Evolutionary conservation across 1,140 invertebrate species (phyloP).

Genomic region (Micrasema minimum): DNA sequence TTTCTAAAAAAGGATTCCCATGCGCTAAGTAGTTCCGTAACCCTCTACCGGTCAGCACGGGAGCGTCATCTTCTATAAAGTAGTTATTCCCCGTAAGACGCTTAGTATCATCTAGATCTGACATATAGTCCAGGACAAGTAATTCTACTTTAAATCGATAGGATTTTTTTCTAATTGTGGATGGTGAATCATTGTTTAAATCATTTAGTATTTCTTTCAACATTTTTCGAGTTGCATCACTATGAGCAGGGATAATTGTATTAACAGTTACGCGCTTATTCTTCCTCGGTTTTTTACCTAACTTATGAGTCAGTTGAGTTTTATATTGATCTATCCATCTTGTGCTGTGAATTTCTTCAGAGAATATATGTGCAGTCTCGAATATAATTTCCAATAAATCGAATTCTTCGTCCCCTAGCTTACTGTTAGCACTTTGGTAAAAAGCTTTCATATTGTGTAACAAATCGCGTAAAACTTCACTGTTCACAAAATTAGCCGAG

Average conservation of each 20-base stretch:
- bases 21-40: conserved; percentile 6
- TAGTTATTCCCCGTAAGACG: background rate
- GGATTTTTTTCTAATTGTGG: too few species aligned
- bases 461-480: too few species aligned
- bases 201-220: too few species aligned
- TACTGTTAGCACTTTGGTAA: background rate
- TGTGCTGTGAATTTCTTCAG: background rate
- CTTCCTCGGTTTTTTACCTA: too few species aligned
- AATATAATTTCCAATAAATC: background rate
- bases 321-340: conserved; percentile 2
- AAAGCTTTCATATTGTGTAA: background rate
- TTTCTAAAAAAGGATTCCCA: conserved; percentile 1
- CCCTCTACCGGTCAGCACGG: background rate
- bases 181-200: too few species aligned
- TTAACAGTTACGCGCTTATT: too few species aligned
- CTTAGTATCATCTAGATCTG: background rate
- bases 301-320: background rate
- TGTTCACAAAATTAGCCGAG: too few species aligned
- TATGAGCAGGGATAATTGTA: too few species aligned
- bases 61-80: background rate
- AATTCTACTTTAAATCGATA: background rate
- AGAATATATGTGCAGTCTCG: background rate
- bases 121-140: background rate
- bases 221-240: too few species aligned
- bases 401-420: background rate